Evolutionary conservation across 2,888 invertebrate genomes (phyloP).

Genomic region (Ectropis crepuscularia): DNA sequence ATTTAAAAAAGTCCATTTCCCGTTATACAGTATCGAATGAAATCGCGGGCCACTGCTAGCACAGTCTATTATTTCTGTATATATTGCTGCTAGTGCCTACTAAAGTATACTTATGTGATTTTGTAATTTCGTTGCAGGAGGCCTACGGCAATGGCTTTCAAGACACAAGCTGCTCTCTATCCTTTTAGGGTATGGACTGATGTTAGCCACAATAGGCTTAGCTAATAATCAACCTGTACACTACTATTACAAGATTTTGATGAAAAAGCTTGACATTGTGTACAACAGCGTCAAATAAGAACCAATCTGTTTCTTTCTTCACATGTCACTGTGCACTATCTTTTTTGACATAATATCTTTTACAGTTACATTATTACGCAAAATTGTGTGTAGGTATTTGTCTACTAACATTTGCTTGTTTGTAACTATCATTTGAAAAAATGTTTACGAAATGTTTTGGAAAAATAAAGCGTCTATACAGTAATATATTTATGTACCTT

Average conservation of each 20-base stretch:
- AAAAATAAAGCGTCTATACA: constrained; percentile 10
- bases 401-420: neutral
- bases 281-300: constrained; percentile 63
- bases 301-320: constrained; percentile 33
- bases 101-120: neutral
- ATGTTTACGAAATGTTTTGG: constrained; percentile 20
- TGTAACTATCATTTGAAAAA: constrained; percentile 6
- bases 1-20: too few species aligned
- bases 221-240: constrained; percentile 86
- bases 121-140: constrained; percentile 62
- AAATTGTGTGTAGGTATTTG: constrained; percentile 10
- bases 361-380: neutral
- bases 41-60: too few species aligned
- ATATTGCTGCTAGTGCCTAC: too few species aligned
- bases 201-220: constrained; percentile 87
- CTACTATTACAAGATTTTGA: constrained; percentile 85
- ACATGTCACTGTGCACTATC: neutral
- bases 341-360: constrained; percentile 2
- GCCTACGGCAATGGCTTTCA: constrained; percentile 83
- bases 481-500: neutral
- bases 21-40: neutral
- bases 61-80: too few species aligned
- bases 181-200: constrained; percentile 86
- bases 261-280: constrained; percentile 75
- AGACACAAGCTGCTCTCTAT: constrained; percentile 86